Evolutionary conservation across 2,797 vertebrate genomes (phyloP).

Genomic region (Argya squamiceps): DNA sequence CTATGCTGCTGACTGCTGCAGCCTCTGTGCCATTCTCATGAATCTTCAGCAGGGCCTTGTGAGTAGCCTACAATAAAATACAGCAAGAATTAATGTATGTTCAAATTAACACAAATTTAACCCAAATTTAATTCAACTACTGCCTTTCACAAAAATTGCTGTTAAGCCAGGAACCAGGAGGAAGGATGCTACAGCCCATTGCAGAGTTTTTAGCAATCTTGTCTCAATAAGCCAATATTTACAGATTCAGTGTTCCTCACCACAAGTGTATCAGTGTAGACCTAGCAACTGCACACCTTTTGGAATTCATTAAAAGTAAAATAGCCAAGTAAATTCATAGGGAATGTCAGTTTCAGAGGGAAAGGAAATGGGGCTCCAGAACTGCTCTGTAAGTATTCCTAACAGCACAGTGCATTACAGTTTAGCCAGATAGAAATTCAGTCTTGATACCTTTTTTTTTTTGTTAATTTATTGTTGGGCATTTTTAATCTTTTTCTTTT

Average conservation of each 20-base stretch:
- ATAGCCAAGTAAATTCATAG: background rate
- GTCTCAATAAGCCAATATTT: background rate
- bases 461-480: background rate
- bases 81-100: background rate
- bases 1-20: conserved; percentile 72
- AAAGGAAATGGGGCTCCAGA: background rate
- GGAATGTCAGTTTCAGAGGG: background rate
- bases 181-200: fast-evolving
- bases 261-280: background rate
- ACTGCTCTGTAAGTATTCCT: background rate
- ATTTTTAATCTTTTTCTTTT: background rate
- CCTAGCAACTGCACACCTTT: background rate
- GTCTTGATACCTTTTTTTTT: background rate
- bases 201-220: background rate
- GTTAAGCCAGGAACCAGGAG: background rate
- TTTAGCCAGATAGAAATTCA: background rate
- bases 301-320: background rate
- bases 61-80: conserved; percentile 76
- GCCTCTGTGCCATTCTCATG: conserved; percentile 84
- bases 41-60: conserved; percentile 83
- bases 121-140: background rate
- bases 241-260: background rate
- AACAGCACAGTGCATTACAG: background rate
- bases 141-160: background rate
- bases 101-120: background rate